Evolutionary conservation across 2,888 invertebrate genomes (phyloP).

Genomic region (Quadroppia sp.): DNA sequence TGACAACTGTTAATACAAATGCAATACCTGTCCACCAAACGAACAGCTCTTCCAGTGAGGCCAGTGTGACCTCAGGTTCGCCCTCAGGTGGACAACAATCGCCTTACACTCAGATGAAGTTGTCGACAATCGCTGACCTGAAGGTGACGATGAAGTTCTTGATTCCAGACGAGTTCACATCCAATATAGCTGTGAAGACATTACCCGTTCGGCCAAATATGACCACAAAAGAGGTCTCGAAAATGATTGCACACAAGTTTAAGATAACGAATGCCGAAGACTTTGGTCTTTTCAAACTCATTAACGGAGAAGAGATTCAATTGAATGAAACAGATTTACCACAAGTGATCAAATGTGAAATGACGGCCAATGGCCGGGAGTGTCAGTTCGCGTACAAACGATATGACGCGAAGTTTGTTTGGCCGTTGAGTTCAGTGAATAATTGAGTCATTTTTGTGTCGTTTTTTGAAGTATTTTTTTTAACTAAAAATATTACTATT

Average conservation of each 20-base stretch:
- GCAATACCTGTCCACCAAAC: background rate
- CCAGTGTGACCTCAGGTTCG: conserved; percentile 22
- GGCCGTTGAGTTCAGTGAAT: conserved; percentile 25
- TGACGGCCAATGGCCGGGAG: conserved; percentile 63
- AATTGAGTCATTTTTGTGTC: background rate
- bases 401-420: conserved; percentile 89
- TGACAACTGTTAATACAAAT: background rate
- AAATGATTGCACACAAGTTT: conserved; percentile 86
- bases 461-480: too few species aligned
- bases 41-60: conserved; percentile 32
- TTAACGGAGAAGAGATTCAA: conserved; percentile 83
- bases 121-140: conserved; percentile 45
- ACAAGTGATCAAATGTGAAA: conserved; percentile 71
- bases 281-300: conserved; percentile 80
- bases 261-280: conserved; percentile 94
- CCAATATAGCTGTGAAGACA: conserved; percentile 81
- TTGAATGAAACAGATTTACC: conserved; percentile 84
- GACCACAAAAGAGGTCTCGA: conserved; percentile 82
- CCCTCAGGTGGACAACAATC: conserved; percentile 1
- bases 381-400: conserved; percentile 92
- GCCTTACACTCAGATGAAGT: conserved; percentile 24
- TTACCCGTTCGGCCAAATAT: conserved; percentile 89
- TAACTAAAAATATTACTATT: too few species aligned
- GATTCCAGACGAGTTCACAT: conserved; percentile 88
- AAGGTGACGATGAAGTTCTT: conserved; percentile 80